Percentiles rank a stretch among this genome's conserved stretches.
Conservation (phyloP, 2,113 vertebrate genomes). For the Percina caprodes region DNA sequence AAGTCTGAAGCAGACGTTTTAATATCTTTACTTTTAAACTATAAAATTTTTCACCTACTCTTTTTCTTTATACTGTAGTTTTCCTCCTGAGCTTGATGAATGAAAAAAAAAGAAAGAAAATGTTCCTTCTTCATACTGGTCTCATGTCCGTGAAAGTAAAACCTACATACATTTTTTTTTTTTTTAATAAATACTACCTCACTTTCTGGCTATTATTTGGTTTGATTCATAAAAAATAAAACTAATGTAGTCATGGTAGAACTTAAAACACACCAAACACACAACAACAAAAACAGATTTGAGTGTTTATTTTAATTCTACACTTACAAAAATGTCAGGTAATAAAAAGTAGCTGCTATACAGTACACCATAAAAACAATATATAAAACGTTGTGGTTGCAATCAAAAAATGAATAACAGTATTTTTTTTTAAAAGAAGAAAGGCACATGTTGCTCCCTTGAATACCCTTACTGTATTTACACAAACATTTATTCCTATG, state of each 20-base stretch:
- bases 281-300: slow-evolving; percentile 15
- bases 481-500: slow-evolving; percentile 30
- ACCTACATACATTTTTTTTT: no score
- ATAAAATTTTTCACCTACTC: no score
- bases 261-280: not conserved
- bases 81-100: no score
- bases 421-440: slow-evolving; percentile 57
- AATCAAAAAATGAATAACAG: slow-evolving; percentile 58
- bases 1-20: not conserved
- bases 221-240: not conserved
- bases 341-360: slow-evolving; percentile 77
- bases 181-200: no score
- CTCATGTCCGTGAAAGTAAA: no score
- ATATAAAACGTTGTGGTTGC: slow-evolving; percentile 75
- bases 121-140: no score
- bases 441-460: slow-evolving; percentile 76
- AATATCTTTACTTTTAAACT: not conserved
- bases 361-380: slow-evolving; percentile 79
- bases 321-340: slow-evolving; percentile 79
- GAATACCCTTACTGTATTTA: slow-evolving; percentile 58
- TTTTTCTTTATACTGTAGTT: no score
- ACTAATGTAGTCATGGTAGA: not conserved
- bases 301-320: slow-evolving; percentile 73
- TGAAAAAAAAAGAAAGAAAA: no score
- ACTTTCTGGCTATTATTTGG: not conserved